These are phyloP conservation scores for Drosophila kuntzei DNA, from an alignment of 2,888 invertebrate species.

Conservation along the genomic window DNA sequence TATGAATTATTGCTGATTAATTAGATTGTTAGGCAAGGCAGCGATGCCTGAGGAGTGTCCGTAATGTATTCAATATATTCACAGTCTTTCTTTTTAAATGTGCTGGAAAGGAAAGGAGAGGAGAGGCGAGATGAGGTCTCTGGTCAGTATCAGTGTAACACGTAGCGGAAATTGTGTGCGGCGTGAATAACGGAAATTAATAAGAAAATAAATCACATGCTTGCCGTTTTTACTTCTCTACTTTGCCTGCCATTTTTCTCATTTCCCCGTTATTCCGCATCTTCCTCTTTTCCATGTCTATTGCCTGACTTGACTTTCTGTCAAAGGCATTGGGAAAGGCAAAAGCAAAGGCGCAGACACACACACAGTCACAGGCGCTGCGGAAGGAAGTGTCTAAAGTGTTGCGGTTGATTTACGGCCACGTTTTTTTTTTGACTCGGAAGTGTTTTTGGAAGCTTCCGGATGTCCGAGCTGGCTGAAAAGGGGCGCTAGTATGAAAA, in stretches of 20 bases:
- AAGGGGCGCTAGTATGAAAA: slow-evolving; percentile 21
- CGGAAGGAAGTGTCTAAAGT: slow-evolving; percentile 67
- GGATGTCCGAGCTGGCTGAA: slow-evolving; percentile 51
- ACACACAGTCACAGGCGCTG: slow-evolving; percentile 41
- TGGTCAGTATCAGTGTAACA: slow-evolving; percentile 54
- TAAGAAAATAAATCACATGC: slow-evolving; percentile 73
- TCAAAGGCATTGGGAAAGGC: slow-evolving; percentile 40
- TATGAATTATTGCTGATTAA: slow-evolving; percentile 74
- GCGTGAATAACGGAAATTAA: slow-evolving; percentile 75
- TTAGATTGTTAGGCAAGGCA: slow-evolving; percentile 64
- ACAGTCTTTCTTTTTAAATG: slow-evolving; percentile 34
- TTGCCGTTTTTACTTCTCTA: slow-evolving; percentile 49
- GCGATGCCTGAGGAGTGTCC: slow-evolving; percentile 33
- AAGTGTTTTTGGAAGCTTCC: slow-evolving; percentile 60
- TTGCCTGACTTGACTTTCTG: slow-evolving; percentile 49
- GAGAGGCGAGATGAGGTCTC: slow-evolving; percentile 1
- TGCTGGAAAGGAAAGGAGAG: neutral
- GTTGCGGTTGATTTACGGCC: slow-evolving; percentile 70
- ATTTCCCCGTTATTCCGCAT: slow-evolving; percentile 1
- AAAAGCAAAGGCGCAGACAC: slow-evolving; percentile 29
- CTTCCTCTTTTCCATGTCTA: slow-evolving; percentile 20
- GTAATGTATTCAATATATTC: slow-evolving; percentile 58
- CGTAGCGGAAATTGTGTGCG: slow-evolving; percentile 69
- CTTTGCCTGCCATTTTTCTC: slow-evolving; percentile 24
- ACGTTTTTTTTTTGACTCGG: slow-evolving; percentile 38